Base-by-base conservation (phyloP, 2,113 vertebrate species). In the Setophaga kirtlandii region DNA sequence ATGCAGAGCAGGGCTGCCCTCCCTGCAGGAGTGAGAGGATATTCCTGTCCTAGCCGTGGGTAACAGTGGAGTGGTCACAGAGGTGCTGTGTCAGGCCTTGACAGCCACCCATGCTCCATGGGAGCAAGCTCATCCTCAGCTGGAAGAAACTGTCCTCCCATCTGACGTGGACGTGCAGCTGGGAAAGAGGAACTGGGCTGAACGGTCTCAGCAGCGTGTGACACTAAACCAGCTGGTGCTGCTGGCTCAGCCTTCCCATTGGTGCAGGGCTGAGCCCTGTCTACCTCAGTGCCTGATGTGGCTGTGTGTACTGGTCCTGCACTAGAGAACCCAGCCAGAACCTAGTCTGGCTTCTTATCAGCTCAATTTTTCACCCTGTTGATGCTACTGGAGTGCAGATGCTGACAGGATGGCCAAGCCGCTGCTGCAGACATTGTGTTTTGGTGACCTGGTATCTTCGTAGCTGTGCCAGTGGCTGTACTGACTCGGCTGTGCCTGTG, bases 141-240 rank as follows among this genome's bases (percentile, higher is more conserved):
- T 81, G 39, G 49, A 76, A 77, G 49, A 81, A 84, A 24, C n/a
- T 27, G 8, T 50, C 44, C 55, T 75, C 25, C 60, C 2, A 2
- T 68, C 53, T 15, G 8, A 44, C 4, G 12, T 39, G 53, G 88
- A 49, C 6, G 0, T 63, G 39, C 4, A 9, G 31, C 86, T 90
- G 63, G 58, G 68, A 87, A 90, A 90, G 86, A 84, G 90, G 86
- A 94, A 92, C 39, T 12, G 25, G 39, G 25, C 47, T 70, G 89
- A 62, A 24, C 7, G 0, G 13, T 53, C 35, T 59, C 28, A 6
- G 71, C 52, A 31, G 69, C 0, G 0, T 75, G 73, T 53, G 62
- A 74, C 50, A 49, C 24, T 7, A 5, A 52, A 15, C 53, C 17
- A 30, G 62, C 58, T 31, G 28, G 33, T 30, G 25, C 52, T 33